These are phyloP conservation scores for Anarhynchus alexandrinus DNA, from an alignment of 2,113 vertebrate species.

Conservation along the genomic window DNA sequence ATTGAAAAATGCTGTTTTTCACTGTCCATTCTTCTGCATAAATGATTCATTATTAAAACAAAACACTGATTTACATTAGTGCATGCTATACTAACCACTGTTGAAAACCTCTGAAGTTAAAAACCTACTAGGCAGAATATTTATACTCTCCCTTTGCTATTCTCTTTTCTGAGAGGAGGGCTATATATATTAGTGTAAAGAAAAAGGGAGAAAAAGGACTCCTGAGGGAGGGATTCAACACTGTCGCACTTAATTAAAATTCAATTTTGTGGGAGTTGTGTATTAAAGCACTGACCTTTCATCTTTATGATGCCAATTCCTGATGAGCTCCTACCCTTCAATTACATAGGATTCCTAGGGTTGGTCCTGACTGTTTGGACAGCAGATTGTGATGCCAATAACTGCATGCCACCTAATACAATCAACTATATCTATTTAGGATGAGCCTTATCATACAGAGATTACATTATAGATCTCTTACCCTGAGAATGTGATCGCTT, in stretches of 20 bases:
- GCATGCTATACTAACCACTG: neutral
- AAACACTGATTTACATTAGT: neutral
- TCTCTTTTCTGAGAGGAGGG: neutral
- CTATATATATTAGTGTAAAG: neutral
- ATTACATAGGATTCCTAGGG: slow-evolving; percentile 7
- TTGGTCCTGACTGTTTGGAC: slow-evolving; percentile 15
- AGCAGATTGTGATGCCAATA: neutral
- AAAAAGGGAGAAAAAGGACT: neutral
- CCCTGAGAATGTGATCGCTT: neutral
- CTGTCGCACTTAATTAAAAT: slow-evolving; percentile 56
- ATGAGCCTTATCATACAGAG: neutral
- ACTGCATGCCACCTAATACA: neutral
- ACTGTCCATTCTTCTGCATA: neutral
- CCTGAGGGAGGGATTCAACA: slow-evolving; percentile 35
- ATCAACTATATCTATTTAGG: neutral
- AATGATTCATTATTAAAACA: neutral
- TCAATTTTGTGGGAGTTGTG: slow-evolving; percentile 44
- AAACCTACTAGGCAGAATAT: neutral
- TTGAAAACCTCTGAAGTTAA: neutral
- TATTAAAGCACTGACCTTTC: slow-evolving; percentile 61
- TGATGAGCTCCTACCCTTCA: slow-evolving; percentile 4
- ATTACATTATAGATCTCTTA: neutral
- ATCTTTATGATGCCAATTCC: slow-evolving; percentile 35
- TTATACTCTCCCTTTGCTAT: neutral
- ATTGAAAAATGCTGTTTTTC: neutral